Conservation (phyloP, 2,113 vertebrate species). For the Nannobrachium achirus region DNA sequence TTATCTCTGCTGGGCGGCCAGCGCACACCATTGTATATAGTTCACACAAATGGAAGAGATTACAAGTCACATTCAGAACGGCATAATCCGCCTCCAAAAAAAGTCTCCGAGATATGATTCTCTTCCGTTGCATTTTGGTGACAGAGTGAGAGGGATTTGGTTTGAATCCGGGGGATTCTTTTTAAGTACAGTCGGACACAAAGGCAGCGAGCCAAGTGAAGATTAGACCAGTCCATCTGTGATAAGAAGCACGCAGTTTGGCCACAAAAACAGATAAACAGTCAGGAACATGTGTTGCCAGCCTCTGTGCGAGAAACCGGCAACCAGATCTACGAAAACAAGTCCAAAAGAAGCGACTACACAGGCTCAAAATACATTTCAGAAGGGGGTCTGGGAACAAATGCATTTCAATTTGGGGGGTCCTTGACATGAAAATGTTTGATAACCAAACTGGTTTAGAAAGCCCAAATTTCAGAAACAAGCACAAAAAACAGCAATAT, state of each 20-base stretch:
- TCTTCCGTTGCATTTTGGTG: slow-evolving; percentile 74
- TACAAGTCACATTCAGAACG: slow-evolving; percentile 76
- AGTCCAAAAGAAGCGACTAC: too few relatives aligned
- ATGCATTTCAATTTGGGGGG: too few relatives aligned
- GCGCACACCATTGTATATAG: slow-evolving; percentile 67
- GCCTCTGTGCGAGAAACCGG: too few relatives aligned
- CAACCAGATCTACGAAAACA: too few relatives aligned
- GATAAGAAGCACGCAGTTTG: slow-evolving; percentile 68
- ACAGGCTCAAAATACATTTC: too few relatives aligned
- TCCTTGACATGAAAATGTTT: too few relatives aligned
- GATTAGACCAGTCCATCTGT: slow-evolving; percentile 69
- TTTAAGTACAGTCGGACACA: slow-evolving; percentile 70
- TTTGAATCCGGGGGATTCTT: slow-evolving; percentile 66
- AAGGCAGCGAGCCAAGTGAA: slow-evolving; percentile 66
- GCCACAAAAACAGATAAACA: slow-evolving; percentile 67
- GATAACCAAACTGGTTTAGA: too few relatives aligned
- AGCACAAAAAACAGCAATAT: too few relatives aligned
- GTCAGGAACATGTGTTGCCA: slow-evolving; percentile 42
- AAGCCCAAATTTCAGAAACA: too few relatives aligned
- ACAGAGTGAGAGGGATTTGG: slow-evolving; percentile 69
- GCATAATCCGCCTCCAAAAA: slow-evolving; percentile 76
- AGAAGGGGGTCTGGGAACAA: too few relatives aligned
- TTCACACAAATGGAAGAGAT: slow-evolving; percentile 75
- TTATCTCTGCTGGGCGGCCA: slow-evolving; percentile 74
- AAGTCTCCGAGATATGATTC: slow-evolving; percentile 78